These are phyloP conservation scores for Aphaenogaster rudis DNA, from an alignment of 1,140 invertebrate species.

Conservation along the genomic window DNA sequence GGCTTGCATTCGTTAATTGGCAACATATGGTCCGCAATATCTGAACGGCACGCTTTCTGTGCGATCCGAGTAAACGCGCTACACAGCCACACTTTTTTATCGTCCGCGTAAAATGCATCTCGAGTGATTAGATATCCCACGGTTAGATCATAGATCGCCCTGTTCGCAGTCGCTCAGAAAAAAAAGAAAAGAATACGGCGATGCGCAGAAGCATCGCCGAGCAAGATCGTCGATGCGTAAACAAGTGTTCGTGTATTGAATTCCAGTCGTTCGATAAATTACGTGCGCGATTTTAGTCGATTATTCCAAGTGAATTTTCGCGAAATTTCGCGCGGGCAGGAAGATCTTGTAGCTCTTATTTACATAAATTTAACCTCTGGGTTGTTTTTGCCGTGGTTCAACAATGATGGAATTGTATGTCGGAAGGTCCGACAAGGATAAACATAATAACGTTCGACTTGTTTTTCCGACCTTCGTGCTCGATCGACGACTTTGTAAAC, in stretches of 20 bases:
- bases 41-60: background rate
- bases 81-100: background rate
- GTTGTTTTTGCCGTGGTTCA: background rate
- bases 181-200: background rate
- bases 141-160: background rate
- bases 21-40: slow-evolving; percentile 10
- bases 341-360: background rate
- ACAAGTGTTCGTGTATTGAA: background rate
- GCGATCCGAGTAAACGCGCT: background rate
- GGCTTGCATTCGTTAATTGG: background rate
- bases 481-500: slow-evolving; percentile 17
- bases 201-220: background rate
- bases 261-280: background rate
- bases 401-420: background rate
- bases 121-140: slow-evolving; percentile 38
- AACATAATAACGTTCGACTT: slow-evolving; percentile 19
- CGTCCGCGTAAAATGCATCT: slow-evolving; percentile 9
- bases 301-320: background rate
- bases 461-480: slow-evolving; percentile 27
- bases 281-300: background rate
- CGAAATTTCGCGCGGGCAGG: background rate
- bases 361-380: slow-evolving; percentile 27
- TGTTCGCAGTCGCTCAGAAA: background rate
- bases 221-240: background rate
- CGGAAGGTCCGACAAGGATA: background rate